These are phyloP conservation scores for Amyelois transitella DNA, from an alignment of 1,140 invertebrate genomes.

Conservation along the genomic window DNA sequence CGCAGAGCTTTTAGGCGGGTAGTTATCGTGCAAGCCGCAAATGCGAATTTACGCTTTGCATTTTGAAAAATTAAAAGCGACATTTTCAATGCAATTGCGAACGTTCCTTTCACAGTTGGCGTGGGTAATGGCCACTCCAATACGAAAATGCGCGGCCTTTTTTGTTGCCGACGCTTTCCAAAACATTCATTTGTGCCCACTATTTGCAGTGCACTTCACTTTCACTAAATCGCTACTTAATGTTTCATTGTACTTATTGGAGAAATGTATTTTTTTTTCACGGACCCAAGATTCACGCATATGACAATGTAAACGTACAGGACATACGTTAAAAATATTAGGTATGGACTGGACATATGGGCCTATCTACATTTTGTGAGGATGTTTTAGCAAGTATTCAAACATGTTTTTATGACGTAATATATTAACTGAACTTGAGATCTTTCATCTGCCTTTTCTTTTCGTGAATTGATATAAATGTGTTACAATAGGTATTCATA, in stretches of 20 bases:
- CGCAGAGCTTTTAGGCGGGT: slow-evolving; percentile 55
- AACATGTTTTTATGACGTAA: no score
- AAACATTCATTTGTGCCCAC: slow-evolving; percentile 47
- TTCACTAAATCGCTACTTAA: slow-evolving; percentile 20
- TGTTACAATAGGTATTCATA: no score
- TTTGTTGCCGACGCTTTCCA: slow-evolving; percentile 46
- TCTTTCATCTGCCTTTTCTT: no score
- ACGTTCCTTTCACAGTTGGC: slow-evolving; percentile 49
- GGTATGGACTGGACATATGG: no score
- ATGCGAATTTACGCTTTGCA: slow-evolving; percentile 62
- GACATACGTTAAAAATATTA: no score
- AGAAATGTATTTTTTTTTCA: no score
- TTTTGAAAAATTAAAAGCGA: slow-evolving; percentile 67
- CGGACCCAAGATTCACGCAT: no score
- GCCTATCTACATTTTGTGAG: no score
- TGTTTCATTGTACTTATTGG: slow-evolving; percentile 5
- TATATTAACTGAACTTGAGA: no score
- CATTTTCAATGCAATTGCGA: slow-evolving; percentile 65
- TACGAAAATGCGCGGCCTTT: slow-evolving; percentile 48
- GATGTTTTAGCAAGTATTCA: no score
- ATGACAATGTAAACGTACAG: no score
- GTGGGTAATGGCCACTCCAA: slow-evolving; percentile 64
- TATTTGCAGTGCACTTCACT: slow-evolving; percentile 28
- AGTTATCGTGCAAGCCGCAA: slow-evolving; percentile 53
- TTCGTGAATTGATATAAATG: no score